Evolutionary conservation across 2,888 invertebrate genomes (phyloP).

Genomic region (Parnassius mnemosyne): DNA sequence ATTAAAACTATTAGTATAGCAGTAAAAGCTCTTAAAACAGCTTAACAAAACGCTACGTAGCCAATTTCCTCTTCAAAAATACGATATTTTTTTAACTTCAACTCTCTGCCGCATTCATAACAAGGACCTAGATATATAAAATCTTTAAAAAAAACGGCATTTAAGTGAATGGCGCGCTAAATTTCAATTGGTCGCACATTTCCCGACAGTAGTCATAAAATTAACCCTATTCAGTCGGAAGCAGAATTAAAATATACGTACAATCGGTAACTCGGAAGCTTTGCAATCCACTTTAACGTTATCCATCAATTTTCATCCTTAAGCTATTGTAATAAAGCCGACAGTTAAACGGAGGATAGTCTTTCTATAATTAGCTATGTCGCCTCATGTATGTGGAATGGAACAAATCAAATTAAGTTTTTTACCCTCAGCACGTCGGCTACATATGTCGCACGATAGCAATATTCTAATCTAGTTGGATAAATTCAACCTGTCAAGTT

Average conservation of each 20-base stretch:
- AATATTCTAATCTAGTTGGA: conserved; percentile 53
- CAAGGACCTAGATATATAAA: background rate
- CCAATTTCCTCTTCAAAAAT: too few relatives aligned
- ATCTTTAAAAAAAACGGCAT: conserved; percentile 6
- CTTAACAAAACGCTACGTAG: too few relatives aligned
- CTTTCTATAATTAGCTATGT: conserved; percentile 19
- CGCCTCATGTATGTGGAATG: conserved; percentile 18
- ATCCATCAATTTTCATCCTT: conserved; percentile 2
- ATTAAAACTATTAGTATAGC: too few relatives aligned
- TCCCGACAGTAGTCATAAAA: conserved; percentile 25
- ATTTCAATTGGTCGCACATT: conserved; percentile 17
- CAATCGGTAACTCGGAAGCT: conserved; percentile 17
- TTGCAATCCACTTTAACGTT: conserved; percentile 15
- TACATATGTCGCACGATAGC: conserved; percentile 50
- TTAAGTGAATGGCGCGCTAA: conserved; percentile 13
- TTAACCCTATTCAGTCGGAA: conserved; percentile 30
- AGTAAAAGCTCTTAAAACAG: too few relatives aligned
- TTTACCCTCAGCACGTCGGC: conserved; percentile 37
- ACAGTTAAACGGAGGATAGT: conserved; percentile 8
- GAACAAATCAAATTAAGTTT: conserved; percentile 51
- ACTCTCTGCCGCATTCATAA: background rate
- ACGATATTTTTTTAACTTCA: background rate
- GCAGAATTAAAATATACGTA: conserved; percentile 29
- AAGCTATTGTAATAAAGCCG: conserved; percentile 14
- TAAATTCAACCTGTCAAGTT: conserved; percentile 51